Evolutionary conservation across 2,888 invertebrate genomes (phyloP), one percentile per base, ranked within the genome.

Genomic region (Pammene fasciana): DNA sequence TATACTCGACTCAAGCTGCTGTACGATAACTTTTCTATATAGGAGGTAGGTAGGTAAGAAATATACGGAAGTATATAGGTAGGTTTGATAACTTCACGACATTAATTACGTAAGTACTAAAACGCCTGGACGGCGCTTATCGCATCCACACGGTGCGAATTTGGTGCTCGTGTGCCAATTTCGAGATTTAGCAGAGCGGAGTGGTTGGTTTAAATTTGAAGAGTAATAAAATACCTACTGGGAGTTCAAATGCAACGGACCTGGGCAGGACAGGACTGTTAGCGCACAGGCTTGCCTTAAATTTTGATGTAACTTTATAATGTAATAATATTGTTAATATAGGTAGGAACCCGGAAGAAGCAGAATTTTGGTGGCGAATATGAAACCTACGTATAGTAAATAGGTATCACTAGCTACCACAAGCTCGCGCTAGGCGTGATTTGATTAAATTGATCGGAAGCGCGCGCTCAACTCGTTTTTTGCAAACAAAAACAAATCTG

Each of bases 401-500:
- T n/a, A n/a, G 41, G 41, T 41, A 9, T 9, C 41, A 41, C 43
- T 10, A 43, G 43, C 1, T 11, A 43, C 13, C 9, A 45, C 45
- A 59, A 34, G 45, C 0, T 18, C 18, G 56, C 41, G 41, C 34
- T 14, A 34, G 45, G 10, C 59, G n/a, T 14, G 45, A 13, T 13
- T 16, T 18, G 14, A 45, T 26, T 26, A n/a, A 50, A 45, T 14
- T 9, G 26, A 38, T 59, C 45, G 45, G 26, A 45, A 59, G 26
- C 45, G 26, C 34, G 10, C 34, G 14, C n/a, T 59, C 14, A 59
- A 10, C 14, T 34, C 5, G 14, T 45, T 46, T 45, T 45, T 45
- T 45, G 8, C 11, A 16, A 59, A 59, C 34, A 45, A 59, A 45
- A 59, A 34, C 26, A 59, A 14, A 14, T 59, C 59, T 45, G 59